Evolutionary conservation across 2,888 invertebrate species (phyloP), one percentile per base, ranked within the genome.

Genomic region (Hololepta plana): DNA sequence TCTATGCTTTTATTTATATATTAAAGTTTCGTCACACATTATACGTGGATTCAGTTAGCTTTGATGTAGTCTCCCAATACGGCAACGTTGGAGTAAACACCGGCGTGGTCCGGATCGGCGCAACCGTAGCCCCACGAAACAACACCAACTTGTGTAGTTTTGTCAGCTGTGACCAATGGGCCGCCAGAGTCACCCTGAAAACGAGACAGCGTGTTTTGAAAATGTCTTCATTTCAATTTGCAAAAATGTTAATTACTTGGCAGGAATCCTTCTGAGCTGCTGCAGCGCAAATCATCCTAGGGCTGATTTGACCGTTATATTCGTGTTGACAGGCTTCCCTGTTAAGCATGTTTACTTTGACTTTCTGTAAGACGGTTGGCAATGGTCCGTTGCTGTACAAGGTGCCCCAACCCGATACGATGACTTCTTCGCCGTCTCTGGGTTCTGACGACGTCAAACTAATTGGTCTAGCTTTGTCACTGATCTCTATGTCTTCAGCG

Each of bases 21-120:
- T n/a, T n/a, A n/a, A n/a, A n/a, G n/a, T n/a, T n/a, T n/a, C n/a
- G n/a, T n/a, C n/a, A n/a, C n/a, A n/a, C n/a, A n/a, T n/a, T n/a
- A n/a, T n/a, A n/a, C n/a, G n/a, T n/a, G n/a, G n/a, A n/a, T n/a
- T n/a, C n/a, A n/a, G n/a, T n/a, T n/a, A n/a, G n/a, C n/a, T n/a
- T n/a, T n/a, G n/a, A n/a, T n/a, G n/a, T n/a, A n/a, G n/a, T n/a
- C n/a, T n/a, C n/a, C n/a, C n/a, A n/a, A n/a, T n/a, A 23, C 20
- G 3, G 35, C 33, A n/a, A 44, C 38, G 6, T 39, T 34, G 17
- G 38, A 35, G 32, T 45, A 45, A n/a, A 45, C 43, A 4, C 45
- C 45, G 5, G 45, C 44, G 28, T 30, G 39, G 15, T 35, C 34
- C 8, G 41, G 38, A 10, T 37, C 27, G 4, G 42, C 42, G 23